These are phyloP conservation scores for Ectemnius cavifrons DNA, from an alignment of 2,888 invertebrate genomes.

Conservation along the genomic window DNA sequence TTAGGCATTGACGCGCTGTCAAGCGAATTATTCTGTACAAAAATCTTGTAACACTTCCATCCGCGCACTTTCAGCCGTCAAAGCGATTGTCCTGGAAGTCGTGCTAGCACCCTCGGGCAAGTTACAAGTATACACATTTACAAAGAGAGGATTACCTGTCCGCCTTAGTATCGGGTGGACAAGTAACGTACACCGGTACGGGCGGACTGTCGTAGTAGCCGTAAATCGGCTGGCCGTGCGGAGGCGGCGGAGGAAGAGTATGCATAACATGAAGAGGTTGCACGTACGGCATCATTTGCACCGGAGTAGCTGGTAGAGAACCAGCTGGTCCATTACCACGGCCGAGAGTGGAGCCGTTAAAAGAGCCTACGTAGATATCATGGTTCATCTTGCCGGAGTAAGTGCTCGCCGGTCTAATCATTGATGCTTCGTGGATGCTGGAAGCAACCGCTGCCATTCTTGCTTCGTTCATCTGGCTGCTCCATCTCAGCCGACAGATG, in stretches of 20 bases:
- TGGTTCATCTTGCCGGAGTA: conserved; percentile 73
- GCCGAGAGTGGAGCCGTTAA: conserved; percentile 70
- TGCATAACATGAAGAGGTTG: conserved; percentile 74
- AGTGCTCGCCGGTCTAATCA: conserved; percentile 72
- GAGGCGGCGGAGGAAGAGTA: conserved; percentile 57
- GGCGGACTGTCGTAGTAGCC: conserved; percentile 72
- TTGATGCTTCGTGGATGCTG: conserved; percentile 74
- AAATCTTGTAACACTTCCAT: too few species aligned
- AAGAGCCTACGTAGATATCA: conserved; percentile 71
- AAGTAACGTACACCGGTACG: conserved; percentile 72
- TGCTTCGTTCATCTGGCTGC: conserved; percentile 76
- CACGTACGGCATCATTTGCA: conserved; percentile 73
- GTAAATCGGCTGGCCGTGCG: conserved; percentile 69
- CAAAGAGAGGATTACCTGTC: conserved; percentile 67
- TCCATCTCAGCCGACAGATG: conserved; percentile 88
- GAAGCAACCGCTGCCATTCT: conserved; percentile 69
- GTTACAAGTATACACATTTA: conserved; percentile 9
- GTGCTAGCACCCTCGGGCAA: conserved; percentile 3
- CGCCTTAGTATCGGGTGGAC: conserved; percentile 71
- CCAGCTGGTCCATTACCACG: conserved; percentile 60
- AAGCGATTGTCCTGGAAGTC: too few species aligned
- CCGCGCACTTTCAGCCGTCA: too few species aligned
- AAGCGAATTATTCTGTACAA: too few species aligned
- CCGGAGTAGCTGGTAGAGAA: conserved; percentile 64
- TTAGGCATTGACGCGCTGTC: too few species aligned